Evolutionary conservation across 2,797 vertebrate genomes (phyloP), one percentile per base, ranked within the genome.

Genomic region (Decapterus maruadsi): DNA sequence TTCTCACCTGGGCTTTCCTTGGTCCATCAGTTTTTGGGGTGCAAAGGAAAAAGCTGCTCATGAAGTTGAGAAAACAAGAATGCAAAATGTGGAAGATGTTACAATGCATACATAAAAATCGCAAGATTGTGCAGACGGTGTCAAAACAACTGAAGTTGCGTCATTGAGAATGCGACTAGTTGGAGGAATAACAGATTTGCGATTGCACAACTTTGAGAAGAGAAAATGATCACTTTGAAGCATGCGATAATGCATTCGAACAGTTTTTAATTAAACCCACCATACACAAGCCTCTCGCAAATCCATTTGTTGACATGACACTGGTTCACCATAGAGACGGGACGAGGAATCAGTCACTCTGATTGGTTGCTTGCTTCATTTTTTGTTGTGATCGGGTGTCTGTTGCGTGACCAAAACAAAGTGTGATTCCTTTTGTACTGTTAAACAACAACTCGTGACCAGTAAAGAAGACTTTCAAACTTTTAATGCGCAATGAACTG

Each of bases 201-300:
- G 50, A 53, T 78, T 72, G 54, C 61, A 50, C 20, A 67, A 61
- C 16, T 14, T 40, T 3, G 6, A 56, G 42, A n/a, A 61, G 57
- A 53, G 43, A 77, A 64, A 75, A 57, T 34, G 22, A 68, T 57
- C 8, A n/a, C n/a, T 51, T 63, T 12, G 14, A 45, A 65, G 29
- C 11, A 10, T 29, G 53, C 9, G 38, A 10, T 43, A 26, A 22
- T 55, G 29, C 6, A 63, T 31, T 68, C 43, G 13, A 54, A 48
- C 13, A 16, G 29, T 48, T 61, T 14, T 10, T 57, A 40, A 64
- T 53, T 4, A 48, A 45, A 60, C 36, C 57, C 31, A 6, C 50
- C 42, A 63, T 50, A 48, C 29, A 20, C 9, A 48, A 19, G n/a
- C 31, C 43, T n/a, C 45, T 29, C 8, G 51, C 10, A n/a, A 34